A percentile compares a stretch with the other conserved stretches of the same genome.
Conservation (phyloP, 2,888 invertebrate species). For the Poecilobothrus nobilitatus region DNA sequence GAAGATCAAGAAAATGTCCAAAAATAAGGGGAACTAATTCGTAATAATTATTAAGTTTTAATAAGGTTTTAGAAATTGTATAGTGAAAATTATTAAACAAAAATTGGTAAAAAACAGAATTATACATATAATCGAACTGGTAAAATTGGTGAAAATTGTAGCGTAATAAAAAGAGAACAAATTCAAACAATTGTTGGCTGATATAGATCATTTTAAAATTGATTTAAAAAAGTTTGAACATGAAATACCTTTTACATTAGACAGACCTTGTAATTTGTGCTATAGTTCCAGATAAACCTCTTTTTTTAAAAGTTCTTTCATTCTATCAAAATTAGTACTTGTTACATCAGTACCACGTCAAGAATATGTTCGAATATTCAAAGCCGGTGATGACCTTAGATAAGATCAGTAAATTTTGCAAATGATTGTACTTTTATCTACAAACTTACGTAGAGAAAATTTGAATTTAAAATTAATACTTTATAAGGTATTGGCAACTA, state of each 20-base stretch:
- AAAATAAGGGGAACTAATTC: no score
- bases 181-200: slow-evolving; percentile 72
- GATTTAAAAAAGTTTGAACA: slow-evolving; percentile 80
- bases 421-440: slow-evolving; percentile 99
- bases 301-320: slow-evolving; percentile 91
- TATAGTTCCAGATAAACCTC: slow-evolving; percentile 83
- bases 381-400: slow-evolving; percentile 93
- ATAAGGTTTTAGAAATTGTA: no score
- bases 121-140: no score
- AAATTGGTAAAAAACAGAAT: no score
- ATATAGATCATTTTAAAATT: slow-evolving; percentile 70
- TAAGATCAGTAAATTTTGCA: slow-evolving; percentile 97
- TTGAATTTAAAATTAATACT: slow-evolving; percentile 93
- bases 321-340: slow-evolving; percentile 89
- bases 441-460: slow-evolving; percentile 84
- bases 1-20: no score
- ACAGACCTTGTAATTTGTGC: slow-evolving; percentile 50
- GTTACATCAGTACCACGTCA: slow-evolving; percentile 62
- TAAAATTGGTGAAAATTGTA: slow-evolving; percentile 79
- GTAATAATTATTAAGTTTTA: no score
- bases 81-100: no score
- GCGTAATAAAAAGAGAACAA: slow-evolving; percentile 88
- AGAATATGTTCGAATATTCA: slow-evolving; percentile 89
- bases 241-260: slow-evolving; percentile 86
- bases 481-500: slow-evolving; percentile 90